Evolutionary conservation across 2,888 invertebrate genomes (phyloP), one percentile per base, ranked within the genome.

Genomic region (Ashinkailepas kermadecensis): DNA sequence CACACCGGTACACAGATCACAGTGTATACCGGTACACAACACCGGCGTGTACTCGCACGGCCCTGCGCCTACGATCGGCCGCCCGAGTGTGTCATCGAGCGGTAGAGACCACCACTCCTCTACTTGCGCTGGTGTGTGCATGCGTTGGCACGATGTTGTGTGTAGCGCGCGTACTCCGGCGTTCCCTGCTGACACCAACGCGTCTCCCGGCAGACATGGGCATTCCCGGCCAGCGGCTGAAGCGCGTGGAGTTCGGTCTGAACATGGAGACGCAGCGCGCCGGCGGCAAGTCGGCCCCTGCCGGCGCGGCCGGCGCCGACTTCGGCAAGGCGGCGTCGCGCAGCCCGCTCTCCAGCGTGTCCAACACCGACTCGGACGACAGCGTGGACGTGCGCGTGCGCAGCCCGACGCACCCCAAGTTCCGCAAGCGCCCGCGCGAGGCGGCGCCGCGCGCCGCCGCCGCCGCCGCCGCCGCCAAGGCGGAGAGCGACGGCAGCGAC

Each of bases 351-450:
- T 74, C 74, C 21, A 54, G 18, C 54, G 9, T 58, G 58, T 79
- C 79, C 23, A 58, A 58, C 79, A 79, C 79, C 0, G 79, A 79
- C 79, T 79, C 79, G 13, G 79, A 79, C 58, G 79, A 79, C 58
- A 79, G 79, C 18, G 58, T 79, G 0, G 79, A 79, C 2, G 79
- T 79, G 23, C 58, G 58, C 4, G 79, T 59, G 23, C 57, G 74
- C 8, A 56, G 54, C 21, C 74, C 74, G 21, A 15, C 11, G 74
- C 74, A 74, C 0, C 74, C 74, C 74, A 74, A 74, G 21, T 74
- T 23, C 21, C 74, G 74, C 56, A 74, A 74, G 56, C 54, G 74
- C 4, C 54, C 39, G 25, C 70, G 70, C 13, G 70, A 70, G 15
- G 39, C 70, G 3, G 3, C 13, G 25, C n/a, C n/a, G n/a, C 64